Evolutionary conservation across 2,797 vertebrate genomes (phyloP).

Genomic region (Mareca strepera): DNA sequence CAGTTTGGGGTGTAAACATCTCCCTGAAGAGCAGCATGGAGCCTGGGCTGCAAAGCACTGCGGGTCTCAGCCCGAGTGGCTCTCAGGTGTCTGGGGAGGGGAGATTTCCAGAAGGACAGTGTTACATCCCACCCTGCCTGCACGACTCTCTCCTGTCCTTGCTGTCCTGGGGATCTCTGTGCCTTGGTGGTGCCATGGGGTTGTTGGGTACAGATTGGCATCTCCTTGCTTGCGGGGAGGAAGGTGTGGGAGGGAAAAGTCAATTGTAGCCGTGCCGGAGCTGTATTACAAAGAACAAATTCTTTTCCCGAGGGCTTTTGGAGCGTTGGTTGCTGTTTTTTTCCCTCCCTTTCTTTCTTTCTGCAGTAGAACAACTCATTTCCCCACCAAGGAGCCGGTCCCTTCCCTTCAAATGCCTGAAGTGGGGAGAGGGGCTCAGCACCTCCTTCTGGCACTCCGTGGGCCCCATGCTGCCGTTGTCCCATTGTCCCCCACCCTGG

Average conservation of each 20-base stretch:
- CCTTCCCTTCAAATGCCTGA: not conserved
- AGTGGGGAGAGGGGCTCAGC: not conserved
- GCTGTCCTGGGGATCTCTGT: rapidly evolving
- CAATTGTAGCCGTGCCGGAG: not conserved
- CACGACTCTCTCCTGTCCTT: not conserved
- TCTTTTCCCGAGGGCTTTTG: not conserved
- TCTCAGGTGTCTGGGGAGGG: not conserved
- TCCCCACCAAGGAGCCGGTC: not conserved
- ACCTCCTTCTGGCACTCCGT: not conserved
- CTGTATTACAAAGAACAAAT: not conserved
- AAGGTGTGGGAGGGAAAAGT: not conserved
- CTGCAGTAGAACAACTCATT: not conserved
- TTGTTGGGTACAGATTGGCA: not conserved
- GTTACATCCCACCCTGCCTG: not conserved
- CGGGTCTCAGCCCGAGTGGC: not conserved
- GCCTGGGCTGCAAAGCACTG: not conserved
- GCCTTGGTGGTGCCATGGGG: not conserved
- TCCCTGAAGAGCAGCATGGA: too few relatives aligned
- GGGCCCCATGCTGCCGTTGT: rapidly evolving
- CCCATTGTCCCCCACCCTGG: not conserved
- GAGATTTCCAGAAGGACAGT: not conserved
- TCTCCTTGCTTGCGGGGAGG: not conserved
- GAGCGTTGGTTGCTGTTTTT: not conserved
- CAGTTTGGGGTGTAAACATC: too few relatives aligned
- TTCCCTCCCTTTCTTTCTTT: not conserved